phyloP scores from a whole-genome alignment of 2,797 vertebrate species.

The Clarias fuscus region DNA sequence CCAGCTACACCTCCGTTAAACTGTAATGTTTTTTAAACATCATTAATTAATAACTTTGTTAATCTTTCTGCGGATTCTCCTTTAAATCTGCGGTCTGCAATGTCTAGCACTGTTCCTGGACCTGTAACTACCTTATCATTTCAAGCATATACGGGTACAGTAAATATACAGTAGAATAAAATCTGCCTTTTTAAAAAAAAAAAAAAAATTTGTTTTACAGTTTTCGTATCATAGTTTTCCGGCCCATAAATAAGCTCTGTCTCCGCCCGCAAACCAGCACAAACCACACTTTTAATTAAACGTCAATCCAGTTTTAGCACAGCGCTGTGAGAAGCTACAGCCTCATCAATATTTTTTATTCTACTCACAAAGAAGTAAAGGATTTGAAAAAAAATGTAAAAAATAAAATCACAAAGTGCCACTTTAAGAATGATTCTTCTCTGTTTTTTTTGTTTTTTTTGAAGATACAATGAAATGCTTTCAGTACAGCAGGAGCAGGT shows the following conservation, averaged over 20 bases:
- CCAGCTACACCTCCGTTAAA: conserved; percentile 18
- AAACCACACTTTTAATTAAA: neutral
- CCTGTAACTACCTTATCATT: neutral
- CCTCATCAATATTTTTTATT: neutral
- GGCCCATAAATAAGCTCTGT: conserved; percentile 1
- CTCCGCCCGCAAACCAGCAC: neutral
- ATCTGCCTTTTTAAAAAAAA: neutral
- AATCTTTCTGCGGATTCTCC: too few species aligned
- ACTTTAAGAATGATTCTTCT: neutral
- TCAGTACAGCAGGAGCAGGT: conserved; percentile 70
- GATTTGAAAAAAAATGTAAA: too few species aligned
- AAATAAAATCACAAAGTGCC: neutral
- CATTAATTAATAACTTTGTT: neutral
- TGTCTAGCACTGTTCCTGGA: neutral
- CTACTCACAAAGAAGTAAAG: too few species aligned
- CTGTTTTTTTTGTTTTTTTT: neutral
- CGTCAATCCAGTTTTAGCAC: neutral
- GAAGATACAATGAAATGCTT: conserved; percentile 65
- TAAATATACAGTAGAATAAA: neutral
- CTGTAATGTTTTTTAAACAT: too few species aligned
- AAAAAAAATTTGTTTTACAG: neutral
- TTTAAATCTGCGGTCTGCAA: neutral
- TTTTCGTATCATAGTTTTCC: neutral
- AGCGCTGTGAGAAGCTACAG: too few species aligned
- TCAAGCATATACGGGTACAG: too few species aligned